Evolutionary conservation across 2,888 invertebrate species (phyloP), one percentile per base, ranked within the genome.

Genomic region (Drosophila vallismaia): DNA sequence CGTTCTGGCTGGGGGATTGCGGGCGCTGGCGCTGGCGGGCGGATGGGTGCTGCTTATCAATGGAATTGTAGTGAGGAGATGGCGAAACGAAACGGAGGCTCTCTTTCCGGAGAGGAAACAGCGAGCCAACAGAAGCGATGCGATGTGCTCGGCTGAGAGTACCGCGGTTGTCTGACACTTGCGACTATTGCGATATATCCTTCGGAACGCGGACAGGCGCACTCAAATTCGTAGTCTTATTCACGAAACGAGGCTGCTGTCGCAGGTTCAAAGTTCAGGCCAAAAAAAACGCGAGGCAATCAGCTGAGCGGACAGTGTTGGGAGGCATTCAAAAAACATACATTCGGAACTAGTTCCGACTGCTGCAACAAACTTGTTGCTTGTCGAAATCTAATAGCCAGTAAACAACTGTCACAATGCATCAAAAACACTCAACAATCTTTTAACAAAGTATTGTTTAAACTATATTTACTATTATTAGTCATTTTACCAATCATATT

Each of bases 201-300:
- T 53, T 28, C 73, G 53, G 48, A 49, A 54, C 55, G 66, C 56
- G 54, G 58, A 74, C 85, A 86, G 62, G 78, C 78, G 78, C 78
- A 70, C 72, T 72, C 33, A 53, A 59, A 55, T 55, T 69, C 82
- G 79, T 60, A 48, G 48, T 45, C 59, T 60, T 26, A 42, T 42
- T 62, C 60, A 74, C 69, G 63, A 38, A 51, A 42, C 70, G 59
- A 28, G 51, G 19, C 38, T 46, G 19, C 38, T 44, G 14, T 58
- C 57, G 58, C 82, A 77, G 85, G 82, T 82, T 87, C 86, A 82
- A 82, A 87, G 82, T 71, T 57, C 74, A 72, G 51, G 51, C 44
- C 49, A 50, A 53, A 58, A 28, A 28, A 55, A 66, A 58, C 84
- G 75, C 68, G 73, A 83, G 52, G 10, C 33, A 51, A 63, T 50